Evolutionary conservation across 2,113 vertebrate genomes (phyloP).

Genomic region (Nycticebus coucang): DNA sequence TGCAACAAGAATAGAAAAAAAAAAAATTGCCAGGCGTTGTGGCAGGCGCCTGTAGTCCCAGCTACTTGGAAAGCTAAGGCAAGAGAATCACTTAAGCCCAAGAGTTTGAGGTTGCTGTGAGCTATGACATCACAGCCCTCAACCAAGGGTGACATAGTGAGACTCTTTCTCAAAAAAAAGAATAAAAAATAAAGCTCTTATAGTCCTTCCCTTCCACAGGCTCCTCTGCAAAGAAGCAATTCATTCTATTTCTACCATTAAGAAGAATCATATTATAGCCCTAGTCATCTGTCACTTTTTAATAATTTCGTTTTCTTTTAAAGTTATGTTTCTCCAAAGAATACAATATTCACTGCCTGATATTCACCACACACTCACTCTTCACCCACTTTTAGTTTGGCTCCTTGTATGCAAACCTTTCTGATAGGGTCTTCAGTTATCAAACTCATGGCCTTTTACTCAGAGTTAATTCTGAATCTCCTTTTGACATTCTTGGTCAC

Average conservation of each 20-base stretch:
- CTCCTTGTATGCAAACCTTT: neutral
- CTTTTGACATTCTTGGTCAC: neutral
- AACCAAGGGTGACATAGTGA: too few species aligned
- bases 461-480: neutral
- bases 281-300: neutral
- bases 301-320: neutral
- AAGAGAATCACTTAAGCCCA: too few species aligned
- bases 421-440: neutral
- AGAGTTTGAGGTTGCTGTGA: too few species aligned
- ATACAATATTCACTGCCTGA: neutral
- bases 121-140: too few species aligned
- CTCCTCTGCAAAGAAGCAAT: neutral
- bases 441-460: neutral
- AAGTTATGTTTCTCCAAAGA: conserved; percentile 25
- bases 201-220: neutral
- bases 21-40: too few species aligned
- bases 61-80: too few species aligned
- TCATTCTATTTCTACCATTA: neutral
- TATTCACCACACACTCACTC: neutral
- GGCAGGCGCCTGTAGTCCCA: too few species aligned
- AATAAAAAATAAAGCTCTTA: neutral
- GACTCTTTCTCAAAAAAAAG: too few species aligned
- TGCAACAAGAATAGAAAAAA: too few species aligned
- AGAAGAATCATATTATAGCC: neutral
- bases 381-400: neutral